phyloP scores from a whole-genome alignment of 2,113 vertebrate species.

The Saccopteryx bilineata region DNA sequence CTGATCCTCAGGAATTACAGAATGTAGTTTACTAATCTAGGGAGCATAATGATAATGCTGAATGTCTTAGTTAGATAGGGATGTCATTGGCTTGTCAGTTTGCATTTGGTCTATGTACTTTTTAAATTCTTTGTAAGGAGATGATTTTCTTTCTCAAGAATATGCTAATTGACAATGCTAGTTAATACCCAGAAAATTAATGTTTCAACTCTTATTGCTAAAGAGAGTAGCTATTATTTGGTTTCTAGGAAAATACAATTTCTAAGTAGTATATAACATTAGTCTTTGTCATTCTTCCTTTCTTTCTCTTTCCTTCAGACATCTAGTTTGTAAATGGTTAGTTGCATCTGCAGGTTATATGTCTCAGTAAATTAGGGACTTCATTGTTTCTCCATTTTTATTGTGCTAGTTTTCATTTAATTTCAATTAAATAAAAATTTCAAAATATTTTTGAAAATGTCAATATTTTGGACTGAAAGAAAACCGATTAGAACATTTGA shows the following conservation, averaged over 20 bases:
- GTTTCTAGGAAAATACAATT: constrained; percentile 8
- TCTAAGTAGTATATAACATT: constrained; percentile 16
- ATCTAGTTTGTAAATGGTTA: not conserved
- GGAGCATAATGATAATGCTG: not conserved
- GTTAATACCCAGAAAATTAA: constrained; percentile 40
- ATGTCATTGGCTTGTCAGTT: constrained; percentile 5
- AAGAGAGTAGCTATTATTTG: not conserved
- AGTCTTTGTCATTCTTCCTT: constrained; percentile 22
- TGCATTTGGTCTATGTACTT: not conserved
- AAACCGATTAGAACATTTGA: not conserved
- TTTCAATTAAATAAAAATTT: constrained; percentile 29
- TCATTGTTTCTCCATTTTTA: constrained; percentile 39
- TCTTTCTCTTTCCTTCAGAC: not conserved
- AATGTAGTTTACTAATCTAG: not conserved
- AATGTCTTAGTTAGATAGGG: not conserved
- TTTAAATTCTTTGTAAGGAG: not conserved
- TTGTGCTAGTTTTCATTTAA: constrained; percentile 31
- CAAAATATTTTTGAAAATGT: constrained; percentile 16
- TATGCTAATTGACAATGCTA: constrained; percentile 41
- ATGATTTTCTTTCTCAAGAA: not conserved
- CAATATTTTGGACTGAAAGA: not conserved
- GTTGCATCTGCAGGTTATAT: not conserved
- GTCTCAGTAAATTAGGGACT: not conserved
- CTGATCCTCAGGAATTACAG: not conserved
- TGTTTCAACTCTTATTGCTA: constrained; percentile 14